Evolutionary conservation across 2,888 invertebrate genomes (phyloP), one percentile per base, ranked within the genome.

Genomic region (Napeogenes inachia): DNA sequence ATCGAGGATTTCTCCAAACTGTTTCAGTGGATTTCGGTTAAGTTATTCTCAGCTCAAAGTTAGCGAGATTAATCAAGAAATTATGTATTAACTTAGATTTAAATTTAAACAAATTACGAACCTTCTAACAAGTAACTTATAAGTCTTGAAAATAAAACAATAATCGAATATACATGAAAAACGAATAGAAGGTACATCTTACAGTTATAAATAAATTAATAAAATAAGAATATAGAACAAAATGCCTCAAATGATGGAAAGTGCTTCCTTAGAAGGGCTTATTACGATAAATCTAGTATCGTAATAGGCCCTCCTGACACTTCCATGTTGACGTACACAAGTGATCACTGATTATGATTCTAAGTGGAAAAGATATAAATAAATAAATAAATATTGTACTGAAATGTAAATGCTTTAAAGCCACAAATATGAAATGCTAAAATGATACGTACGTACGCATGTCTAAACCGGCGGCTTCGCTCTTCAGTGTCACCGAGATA

Each of bases 361-460:
- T n/a, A n/a, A n/a, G n/a, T n/a, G n/a, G n/a, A n/a, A n/a, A n/a
- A n/a, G n/a, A n/a, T n/a, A n/a, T n/a, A n/a, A 21, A 30, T 50
- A n/a, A 21, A 21, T 30, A 2, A 30, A 30, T 30, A 8, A 13
- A 4, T 50, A 10, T 10, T 10, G 30, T 50, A 3, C 30, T 50
- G 4, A 30, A 30, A 21, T 50, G 50, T 50, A 50, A 50, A 50
- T 50, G 50, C 50, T 50, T 8, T 8, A 30, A 10, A 8, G 50
- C 50, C 50, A 50, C 30, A 50, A 50, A 50, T 50, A 21, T 30
- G 30, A 50, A n/a, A 47, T 47, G 47, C 47, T n/a, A 35, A 50
- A 50, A 50, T 50, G 50, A 8, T 30, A 30, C 8, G 50, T 50
- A 50, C 30, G 50, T 50, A 50, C 50, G 50, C 50, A 50, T 50